phyloP scores from a whole-genome alignment of 2,888 invertebrate genomes.

The Aradus depressus region DNA sequence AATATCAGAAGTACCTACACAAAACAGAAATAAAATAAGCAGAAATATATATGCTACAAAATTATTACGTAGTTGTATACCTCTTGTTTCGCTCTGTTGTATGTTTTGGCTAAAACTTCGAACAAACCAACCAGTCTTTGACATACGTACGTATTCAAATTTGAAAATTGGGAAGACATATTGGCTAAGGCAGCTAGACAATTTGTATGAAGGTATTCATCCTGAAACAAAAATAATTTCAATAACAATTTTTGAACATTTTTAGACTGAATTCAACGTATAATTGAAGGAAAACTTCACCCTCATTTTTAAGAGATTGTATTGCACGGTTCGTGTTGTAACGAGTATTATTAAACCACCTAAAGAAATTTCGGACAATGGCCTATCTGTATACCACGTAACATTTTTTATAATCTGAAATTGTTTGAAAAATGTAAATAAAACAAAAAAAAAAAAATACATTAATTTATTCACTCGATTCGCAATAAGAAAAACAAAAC shows the following conservation, averaged over 20 bases:
- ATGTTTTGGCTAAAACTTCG: conserved; percentile 81
- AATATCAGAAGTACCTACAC: neutral
- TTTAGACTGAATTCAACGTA: neutral
- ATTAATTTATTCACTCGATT: neutral
- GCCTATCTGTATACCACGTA: conserved; percentile 87
- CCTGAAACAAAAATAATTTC: conserved; percentile 40
- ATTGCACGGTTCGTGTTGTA: conserved; percentile 92
- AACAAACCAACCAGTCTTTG: conserved; percentile 86
- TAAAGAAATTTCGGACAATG: conserved; percentile 81
- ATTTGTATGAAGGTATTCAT: conserved; percentile 96
- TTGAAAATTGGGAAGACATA: conserved; percentile 87
- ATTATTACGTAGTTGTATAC: conserved; percentile 32
- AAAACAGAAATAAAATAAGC: neutral
- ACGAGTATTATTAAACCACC: conserved; percentile 90
- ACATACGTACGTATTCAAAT: conserved; percentile 89
- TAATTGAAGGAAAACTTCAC: conserved; percentile 38
- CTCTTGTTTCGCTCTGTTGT: conserved; percentile 45
- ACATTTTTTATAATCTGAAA: conserved; percentile 78
- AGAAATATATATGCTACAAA: neutral
- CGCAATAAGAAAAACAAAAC: conserved; percentile 7
- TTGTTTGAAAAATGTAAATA: no score
- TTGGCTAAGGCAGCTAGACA: conserved; percentile 96
- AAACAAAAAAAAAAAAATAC: neutral
- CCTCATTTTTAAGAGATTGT: conserved; percentile 90
- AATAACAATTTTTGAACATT: neutral